phyloP scores from a whole-genome alignment of 2,113 vertebrate species.

The Perca flavescens region DNA sequence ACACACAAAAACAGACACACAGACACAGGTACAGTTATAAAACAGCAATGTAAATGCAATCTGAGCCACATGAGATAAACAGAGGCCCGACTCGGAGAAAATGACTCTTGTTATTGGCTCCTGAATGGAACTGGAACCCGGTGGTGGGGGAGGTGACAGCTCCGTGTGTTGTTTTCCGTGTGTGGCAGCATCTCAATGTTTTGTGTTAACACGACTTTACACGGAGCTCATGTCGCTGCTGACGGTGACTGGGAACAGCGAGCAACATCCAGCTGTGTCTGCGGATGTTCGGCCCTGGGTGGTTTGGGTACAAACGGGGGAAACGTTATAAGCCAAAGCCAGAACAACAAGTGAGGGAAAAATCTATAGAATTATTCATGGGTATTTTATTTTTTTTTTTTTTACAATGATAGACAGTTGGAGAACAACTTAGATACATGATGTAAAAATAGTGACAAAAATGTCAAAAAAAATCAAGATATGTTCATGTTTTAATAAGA shows the following conservation, averaged over 20 bases:
- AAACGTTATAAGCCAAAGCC: neutral
- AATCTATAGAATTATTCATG: constrained; percentile 59
- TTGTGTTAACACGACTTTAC: constrained; percentile 40
- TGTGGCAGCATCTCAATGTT: neutral
- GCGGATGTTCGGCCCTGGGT: neutral
- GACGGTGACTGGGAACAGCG: constrained; percentile 31
- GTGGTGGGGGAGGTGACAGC: neutral
- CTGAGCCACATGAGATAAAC: constrained; percentile 44
- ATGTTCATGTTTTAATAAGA: too few relatives aligned
- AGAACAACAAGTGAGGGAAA: constrained; percentile 28
- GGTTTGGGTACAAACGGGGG: constrained; percentile 11
- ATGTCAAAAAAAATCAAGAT: too few relatives aligned
- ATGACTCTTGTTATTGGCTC: constrained; percentile 43
- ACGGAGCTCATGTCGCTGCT: constrained; percentile 15
- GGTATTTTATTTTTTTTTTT: constrained; percentile 20
- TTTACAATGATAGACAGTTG: neutral
- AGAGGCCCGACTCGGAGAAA: constrained; percentile 14
- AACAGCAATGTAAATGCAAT: constrained; percentile 7
- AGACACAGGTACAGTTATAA: neutral
- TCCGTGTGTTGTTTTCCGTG: too few relatives aligned
- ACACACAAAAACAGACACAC: neutral
- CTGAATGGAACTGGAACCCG: constrained; percentile 29
- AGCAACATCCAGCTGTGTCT: constrained; percentile 18
- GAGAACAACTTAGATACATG: too few relatives aligned
- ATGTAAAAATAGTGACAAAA: too few relatives aligned